Evolutionary conservation across 2,888 invertebrate species (phyloP).

Genomic region (Parnassius glacialis): DNA sequence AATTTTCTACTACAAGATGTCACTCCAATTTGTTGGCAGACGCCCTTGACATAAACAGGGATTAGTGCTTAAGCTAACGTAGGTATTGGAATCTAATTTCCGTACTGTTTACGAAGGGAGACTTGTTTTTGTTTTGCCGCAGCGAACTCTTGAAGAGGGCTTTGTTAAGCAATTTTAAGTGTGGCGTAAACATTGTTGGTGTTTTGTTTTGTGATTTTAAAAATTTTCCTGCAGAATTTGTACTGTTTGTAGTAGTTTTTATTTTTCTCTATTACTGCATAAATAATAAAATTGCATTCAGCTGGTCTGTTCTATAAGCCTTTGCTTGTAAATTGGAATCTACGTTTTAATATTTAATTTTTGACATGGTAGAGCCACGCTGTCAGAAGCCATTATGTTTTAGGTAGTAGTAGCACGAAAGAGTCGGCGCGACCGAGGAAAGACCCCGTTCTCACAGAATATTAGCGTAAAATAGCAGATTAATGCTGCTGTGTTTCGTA

Average conservation of each 20-base stretch:
- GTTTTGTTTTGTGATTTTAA: not conserved
- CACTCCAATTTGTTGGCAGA: constrained; percentile 74
- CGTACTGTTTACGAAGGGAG: constrained; percentile 61
- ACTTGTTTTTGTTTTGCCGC: constrained; percentile 46
- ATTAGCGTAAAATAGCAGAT: no score
- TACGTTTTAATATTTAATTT: no score
- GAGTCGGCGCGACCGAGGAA: no score
- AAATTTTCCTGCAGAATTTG: not conserved
- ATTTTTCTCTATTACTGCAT: no score
- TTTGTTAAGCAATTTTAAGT: constrained; percentile 17
- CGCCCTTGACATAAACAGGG: constrained; percentile 76
- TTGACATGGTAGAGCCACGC: no score
- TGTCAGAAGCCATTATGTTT: no score
- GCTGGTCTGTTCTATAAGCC: no score
- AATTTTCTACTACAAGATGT: constrained; percentile 73
- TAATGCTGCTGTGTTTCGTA: no score
- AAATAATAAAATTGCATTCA: no score
- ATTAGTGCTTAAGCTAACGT: constrained; percentile 67
- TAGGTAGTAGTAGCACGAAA: no score
- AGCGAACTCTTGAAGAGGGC: constrained; percentile 23
- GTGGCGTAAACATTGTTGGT: not conserved
- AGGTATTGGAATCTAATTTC: constrained; percentile 66
- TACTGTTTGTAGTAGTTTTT: not conserved
- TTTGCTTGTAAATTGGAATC: no score
- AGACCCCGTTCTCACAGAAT: no score